Base-by-base conservation (phyloP, 2,113 vertebrate species). In the Barnardius zonarius region DNA sequence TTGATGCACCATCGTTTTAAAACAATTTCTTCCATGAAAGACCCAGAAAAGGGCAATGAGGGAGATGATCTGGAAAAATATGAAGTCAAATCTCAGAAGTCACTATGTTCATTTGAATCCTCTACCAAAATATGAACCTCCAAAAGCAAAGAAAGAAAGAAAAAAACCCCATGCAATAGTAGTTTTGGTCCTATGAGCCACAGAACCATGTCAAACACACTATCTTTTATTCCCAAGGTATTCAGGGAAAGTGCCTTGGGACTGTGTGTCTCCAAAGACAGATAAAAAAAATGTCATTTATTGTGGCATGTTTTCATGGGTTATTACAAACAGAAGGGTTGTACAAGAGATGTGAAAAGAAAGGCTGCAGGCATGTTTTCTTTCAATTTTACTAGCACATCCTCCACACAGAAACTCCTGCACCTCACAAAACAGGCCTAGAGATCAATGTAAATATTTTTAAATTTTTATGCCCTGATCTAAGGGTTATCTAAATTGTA, bases 11-110 rank as follows among this genome's bases (percentile, higher is more conserved):
- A 88, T 39, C n/a, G 25, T 94, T 91, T 95, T 46, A 90, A 78
- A 95, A 76, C 44, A 77, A 59, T 91, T 92, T 94, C n/a, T 88
- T 51, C 39, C 1, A 20, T n/a, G 59, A 93, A 93, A 43, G 55
- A 39, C 63, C 13, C 59, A 77, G 78, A 83, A 97, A 91, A 95
- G 93, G 93, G 57, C 74, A 93, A 70, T 39, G n/a, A 80, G 59
- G 23, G 68, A 90, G 78, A 70, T 77, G 72, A 86, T 70, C 79
- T 88, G 75, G 78, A 95, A 93, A 76, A 94, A 80, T 39, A 90
- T 7, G 16, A 77, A 83, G 75, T 28, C 25, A 94, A 95, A 90
- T 89, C 74, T 89, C 77, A 92, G 62, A 84, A 83, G 54, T 83
- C n/a, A 73, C 10, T 46, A 19, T n/a, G 5, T 31, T 76, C 19